phyloP scores from a whole-genome alignment of 2,797 vertebrate species.

The Rhinatrema bivittatum region DNA sequence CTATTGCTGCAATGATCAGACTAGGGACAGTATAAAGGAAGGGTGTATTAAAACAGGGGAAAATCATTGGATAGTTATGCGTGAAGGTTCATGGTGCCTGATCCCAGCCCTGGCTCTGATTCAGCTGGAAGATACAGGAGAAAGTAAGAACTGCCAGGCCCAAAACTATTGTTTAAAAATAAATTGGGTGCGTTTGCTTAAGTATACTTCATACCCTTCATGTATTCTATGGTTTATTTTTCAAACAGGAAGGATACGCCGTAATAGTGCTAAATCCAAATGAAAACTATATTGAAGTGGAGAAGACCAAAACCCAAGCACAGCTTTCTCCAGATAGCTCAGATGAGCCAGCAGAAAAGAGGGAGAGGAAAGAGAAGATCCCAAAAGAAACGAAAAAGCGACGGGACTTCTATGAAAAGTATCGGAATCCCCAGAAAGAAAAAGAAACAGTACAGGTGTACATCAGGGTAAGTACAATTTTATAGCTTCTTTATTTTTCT shows the following conservation, averaged over 20 bases:
- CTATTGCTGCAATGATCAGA: no score
- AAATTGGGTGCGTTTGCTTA: slow-evolving; percentile 24
- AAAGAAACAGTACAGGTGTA: slow-evolving; percentile 80
- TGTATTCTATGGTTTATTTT: slow-evolving; percentile 26
- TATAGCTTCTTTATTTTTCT: slow-evolving; percentile 17
- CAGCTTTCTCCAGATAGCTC: slow-evolving; percentile 64
- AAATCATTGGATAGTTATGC: no score
- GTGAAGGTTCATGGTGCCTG: no score
- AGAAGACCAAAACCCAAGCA: slow-evolving; percentile 65
- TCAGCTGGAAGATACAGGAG: no score
- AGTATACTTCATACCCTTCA: slow-evolving; percentile 13
- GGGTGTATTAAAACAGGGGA: no score
- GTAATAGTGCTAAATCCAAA: slow-evolving; percentile 97
- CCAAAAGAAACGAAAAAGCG: slow-evolving; percentile 85
- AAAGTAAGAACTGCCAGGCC: no score
- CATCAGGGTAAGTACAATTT: slow-evolving; percentile 75
- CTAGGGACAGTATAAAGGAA: no score
- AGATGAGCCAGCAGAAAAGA: slow-evolving; percentile 94
- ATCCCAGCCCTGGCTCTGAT: no score
- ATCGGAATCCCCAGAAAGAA: slow-evolving; percentile 93
- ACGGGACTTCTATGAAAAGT: slow-evolving; percentile 92
- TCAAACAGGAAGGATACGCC: slow-evolving; percentile 81
- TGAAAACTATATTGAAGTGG: slow-evolving; percentile 93
- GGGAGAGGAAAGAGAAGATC: slow-evolving; percentile 79
- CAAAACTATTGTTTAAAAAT: no score